Conservation (phyloP, 2,888 invertebrate species). For the Andrena camellia region DNA sequence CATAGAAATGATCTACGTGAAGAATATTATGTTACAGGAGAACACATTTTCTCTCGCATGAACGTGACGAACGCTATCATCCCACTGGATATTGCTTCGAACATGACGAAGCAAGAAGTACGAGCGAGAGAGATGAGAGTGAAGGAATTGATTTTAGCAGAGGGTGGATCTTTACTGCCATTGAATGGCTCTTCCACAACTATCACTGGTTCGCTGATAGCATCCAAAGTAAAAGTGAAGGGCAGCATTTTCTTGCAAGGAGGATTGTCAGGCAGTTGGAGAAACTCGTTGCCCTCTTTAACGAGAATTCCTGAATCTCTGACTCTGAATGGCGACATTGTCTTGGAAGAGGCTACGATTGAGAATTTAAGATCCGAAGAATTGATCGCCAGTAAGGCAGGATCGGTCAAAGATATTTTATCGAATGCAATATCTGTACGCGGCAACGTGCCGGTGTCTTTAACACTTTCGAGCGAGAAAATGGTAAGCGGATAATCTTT, state of each 20-base stretch:
- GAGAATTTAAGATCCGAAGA: conserved; percentile 83
- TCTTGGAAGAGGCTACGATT: conserved; percentile 85
- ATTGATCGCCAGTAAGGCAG: conserved; percentile 73
- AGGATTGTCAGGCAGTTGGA: conserved; percentile 84
- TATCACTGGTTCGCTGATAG: conserved; percentile 70
- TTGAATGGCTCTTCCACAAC: conserved; percentile 62
- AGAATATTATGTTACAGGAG: conserved; percentile 55
- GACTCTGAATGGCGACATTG: conserved; percentile 83
- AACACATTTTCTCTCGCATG: conserved; percentile 63
- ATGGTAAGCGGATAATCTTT: conserved; percentile 75
- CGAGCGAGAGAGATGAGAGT: conserved; percentile 50
- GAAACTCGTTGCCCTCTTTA: conserved; percentile 85
- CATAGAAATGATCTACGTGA: not conserved
- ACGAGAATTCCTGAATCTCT: conserved; percentile 84
- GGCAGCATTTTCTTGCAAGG: conserved; percentile 85
- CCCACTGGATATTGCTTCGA: conserved; percentile 65
- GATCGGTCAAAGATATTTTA: conserved; percentile 80
- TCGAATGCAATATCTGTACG: conserved; percentile 81
- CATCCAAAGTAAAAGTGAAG: conserved; percentile 69
- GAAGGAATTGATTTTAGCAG: conserved; percentile 65
- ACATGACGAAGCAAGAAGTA: conserved; percentile 61
- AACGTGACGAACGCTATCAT: conserved; percentile 55
- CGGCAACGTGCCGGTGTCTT: conserved; percentile 78
- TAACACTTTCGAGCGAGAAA: conserved; percentile 82
- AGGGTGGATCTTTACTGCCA: conserved; percentile 74